Evolutionary conservation across 92 coral and sea anemone species (phyloP), one percentile per base, ranked within the genome.

Genomic region (Phenganax subtilis): DNA sequence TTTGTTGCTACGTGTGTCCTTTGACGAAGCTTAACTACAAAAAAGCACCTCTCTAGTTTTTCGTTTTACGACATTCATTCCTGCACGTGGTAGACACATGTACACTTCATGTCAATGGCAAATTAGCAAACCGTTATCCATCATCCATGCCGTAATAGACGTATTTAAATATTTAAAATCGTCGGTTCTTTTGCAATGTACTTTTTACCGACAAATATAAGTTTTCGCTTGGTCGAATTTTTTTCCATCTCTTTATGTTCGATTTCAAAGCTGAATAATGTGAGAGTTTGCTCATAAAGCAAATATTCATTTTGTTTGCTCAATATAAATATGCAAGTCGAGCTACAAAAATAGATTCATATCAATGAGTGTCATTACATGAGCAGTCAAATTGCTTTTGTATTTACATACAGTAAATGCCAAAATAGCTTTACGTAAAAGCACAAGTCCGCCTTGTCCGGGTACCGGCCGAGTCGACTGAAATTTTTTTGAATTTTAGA

Each of bases 261-360:
- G 47, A 37, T 37, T 37, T 37, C 47, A 37, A 37, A 37, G 47
- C 47, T 37, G 2, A 37, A 2, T 37, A 37, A 37, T 37, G 5
- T 37, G 47, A 37, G 47, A 37, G 47, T 37, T 37, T 5, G 47
- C 47, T 37, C 47, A 37, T 37, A 30, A 37, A 30, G 16, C 73
- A 68, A 68, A 68, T 37, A 68, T 29, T 68, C 47, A 68, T 30
- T 68, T 68, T 25, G 65, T 44, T 64, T 28, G 47, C 70, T 64
- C 70, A 64, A 64, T 64, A 64, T 64, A 59, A 66, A 66, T 66
- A 66, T 66, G 72, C 72, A 53, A 68, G 54, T 68, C n/a, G 73
- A 30, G 53, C 31, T 14, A 68, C 53, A 68, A 28, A 68, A 68
- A 68, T 68, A 68, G 73, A 68, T 68, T 51, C 54, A 16, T 68